Evolutionary conservation across 2,797 vertebrate species (phyloP).

Genomic region (Amphiprion clarkii): DNA sequence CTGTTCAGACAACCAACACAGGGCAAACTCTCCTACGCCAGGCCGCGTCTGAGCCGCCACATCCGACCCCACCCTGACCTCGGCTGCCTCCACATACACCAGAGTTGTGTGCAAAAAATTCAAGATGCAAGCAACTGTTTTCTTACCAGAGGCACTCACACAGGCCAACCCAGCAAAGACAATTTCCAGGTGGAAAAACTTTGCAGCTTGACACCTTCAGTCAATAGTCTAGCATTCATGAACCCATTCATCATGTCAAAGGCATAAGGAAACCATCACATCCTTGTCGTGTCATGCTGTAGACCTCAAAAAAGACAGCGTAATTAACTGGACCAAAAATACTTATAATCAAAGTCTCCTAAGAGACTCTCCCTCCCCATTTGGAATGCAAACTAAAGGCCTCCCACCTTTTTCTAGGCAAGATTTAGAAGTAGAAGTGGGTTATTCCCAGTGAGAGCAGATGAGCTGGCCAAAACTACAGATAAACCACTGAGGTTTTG

Average conservation of each 20-base stretch:
- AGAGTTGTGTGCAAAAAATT: neutral
- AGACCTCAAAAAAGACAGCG: constrained; percentile 26
- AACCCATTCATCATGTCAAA: neutral
- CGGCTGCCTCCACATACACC: neutral
- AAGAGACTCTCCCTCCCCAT: constrained; percentile 21
- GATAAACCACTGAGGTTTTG: constrained; percentile 36
- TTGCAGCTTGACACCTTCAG: constrained; percentile 6
- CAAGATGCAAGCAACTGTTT: constrained; percentile 17
- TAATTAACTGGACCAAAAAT: constrained; percentile 48
- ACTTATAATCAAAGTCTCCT: constrained; percentile 46
- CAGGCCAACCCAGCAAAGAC: neutral
- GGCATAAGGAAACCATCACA: constrained; percentile 33
- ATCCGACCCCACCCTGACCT: constrained; percentile 49
- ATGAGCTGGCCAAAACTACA: constrained; percentile 36
- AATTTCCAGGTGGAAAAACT: constrained; percentile 10
- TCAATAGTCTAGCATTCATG: neutral
- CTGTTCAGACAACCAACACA: constrained; percentile 67
- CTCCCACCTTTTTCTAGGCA: constrained; percentile 48
- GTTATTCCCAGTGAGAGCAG: constrained; percentile 58
- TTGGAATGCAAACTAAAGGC: constrained; percentile 45
- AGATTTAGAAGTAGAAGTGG: constrained; percentile 52
- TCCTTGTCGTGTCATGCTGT: constrained; percentile 7
- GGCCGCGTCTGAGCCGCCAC: constrained; percentile 35
- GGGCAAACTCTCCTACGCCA: constrained; percentile 14
- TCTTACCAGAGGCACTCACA: constrained; percentile 6